Base-by-base conservation (phyloP, 2,113 vertebrate genomes). In the Nycticryphes semicollaris region DNA sequence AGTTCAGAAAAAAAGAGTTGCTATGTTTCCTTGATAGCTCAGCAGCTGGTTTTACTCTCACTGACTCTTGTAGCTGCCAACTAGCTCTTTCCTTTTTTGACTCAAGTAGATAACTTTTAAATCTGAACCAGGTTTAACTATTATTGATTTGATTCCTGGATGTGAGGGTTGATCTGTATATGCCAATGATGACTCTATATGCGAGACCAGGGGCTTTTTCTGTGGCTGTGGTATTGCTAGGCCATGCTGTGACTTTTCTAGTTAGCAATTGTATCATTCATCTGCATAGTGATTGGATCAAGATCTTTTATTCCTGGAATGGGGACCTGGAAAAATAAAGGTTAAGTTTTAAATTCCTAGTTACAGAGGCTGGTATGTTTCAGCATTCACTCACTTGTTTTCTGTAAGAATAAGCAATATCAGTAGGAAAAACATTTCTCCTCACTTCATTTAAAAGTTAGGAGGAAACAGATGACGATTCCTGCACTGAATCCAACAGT, bases 181-280 rank as follows among this genome's bases (percentile, higher is more conserved):
- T 98, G 98, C 98, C 98, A 98, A 10, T 93, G 95, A 93, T 98
- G 92, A 95, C 98, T 98, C 81, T 97, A 88, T 98, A 98, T 10
- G 39, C 97, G 82, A 98, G 96, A 91, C 98, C 97, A 60, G 97
- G 96, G 14, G 97, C 98, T 81, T 98, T 98, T 98, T 98, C 97
- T 48, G 97, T 98, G 79, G 98, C 98, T 92, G 92, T 98, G 90
- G 96, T 96, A 97, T 98, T 98, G 64, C 97, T 97, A 14, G 98
- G 98, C 89, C 98, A 91, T 67, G 50, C 98, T 94, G 69, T 98
- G 98, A 39, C 98, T 99, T 96, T 98, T 98, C 98, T 98, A 89
- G 95, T 98, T 96, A 64, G 98, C 98, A 87, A 97, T 97, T 39
- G 95, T 98, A 56, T 97, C 97, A 82, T 98, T 98, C 20, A 96